Evolutionary conservation across 2,888 invertebrate genomes (phyloP).

Genomic region (Scelioninae gen. 1): DNA sequence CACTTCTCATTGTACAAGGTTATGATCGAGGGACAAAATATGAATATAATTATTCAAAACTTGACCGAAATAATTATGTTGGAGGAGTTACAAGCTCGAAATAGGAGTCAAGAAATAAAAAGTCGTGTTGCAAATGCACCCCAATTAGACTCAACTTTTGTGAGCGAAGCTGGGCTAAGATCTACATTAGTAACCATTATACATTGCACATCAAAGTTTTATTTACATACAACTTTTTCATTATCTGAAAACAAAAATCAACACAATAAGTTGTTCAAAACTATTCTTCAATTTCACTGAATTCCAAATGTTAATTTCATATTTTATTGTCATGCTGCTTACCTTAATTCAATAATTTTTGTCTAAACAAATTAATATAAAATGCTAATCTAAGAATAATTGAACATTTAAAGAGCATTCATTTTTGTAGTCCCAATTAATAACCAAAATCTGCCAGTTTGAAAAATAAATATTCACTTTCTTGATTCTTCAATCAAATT

Average conservation of each 20-base stretch:
- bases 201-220: slow-evolving; percentile 73
- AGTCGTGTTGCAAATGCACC: slow-evolving; percentile 85
- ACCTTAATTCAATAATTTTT: too few relatives aligned
- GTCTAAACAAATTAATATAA: too few relatives aligned
- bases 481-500: too few relatives aligned
- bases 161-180: slow-evolving; percentile 79
- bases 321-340: too few relatives aligned
- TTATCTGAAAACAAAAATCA: not conserved
- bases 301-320: too few relatives aligned
- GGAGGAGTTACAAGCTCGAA: not conserved
- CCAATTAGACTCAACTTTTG: slow-evolving; percentile 83
- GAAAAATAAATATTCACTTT: too few relatives aligned
- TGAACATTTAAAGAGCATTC: too few relatives aligned
- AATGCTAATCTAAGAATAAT: too few relatives aligned
- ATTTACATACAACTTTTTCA: not conserved
- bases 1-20: not conserved
- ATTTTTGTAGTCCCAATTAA: too few relatives aligned
- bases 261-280: too few relatives aligned
- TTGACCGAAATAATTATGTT: slow-evolving; percentile 6
- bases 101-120: slow-evolving; percentile 63
- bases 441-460: too few relatives aligned
- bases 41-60: slow-evolving; percentile 80
- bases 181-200: slow-evolving; percentile 75
- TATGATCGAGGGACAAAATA: slow-evolving; percentile 82
- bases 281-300: too few relatives aligned